Base-by-base conservation (phyloP, 2,888 invertebrate species). In the Sialis lutaria region DNA sequence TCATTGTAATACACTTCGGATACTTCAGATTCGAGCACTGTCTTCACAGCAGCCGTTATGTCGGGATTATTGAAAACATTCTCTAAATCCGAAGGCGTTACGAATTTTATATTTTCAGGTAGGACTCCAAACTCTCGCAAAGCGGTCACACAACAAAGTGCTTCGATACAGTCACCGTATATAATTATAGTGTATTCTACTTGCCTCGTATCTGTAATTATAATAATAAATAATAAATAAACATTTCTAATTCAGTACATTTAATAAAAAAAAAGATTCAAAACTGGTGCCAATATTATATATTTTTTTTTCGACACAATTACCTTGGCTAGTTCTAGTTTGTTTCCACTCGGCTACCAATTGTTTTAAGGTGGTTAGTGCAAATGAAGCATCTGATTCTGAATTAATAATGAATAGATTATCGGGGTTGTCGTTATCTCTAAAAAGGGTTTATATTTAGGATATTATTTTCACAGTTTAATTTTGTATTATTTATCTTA, bases 131-230 rank as follows among this genome's bases (percentile, higher is more conserved):
- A 64, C 33, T 74, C 70, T 8, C 82, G 54, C 33, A 87, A 63
- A 0, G 76, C 73, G 12, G 74, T 69, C 6, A 86, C 55, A 54
- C 82, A 79, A 53, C 77, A 74, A 55, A 77, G 80, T 0, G 78
- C 73, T 53, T 81, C 72, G 43, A 84, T 60, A 33, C 70, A 71
- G 12, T 71, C 66, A 0, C 87, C 86, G 56, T 85, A 84, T 1
- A 87, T 73, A 2, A 86, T 60, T 6, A 79, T 57, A 50, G 60
- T 64, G 47, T 59, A 70, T 71, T 53, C 7, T 63, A 22, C 22
- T 22, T 22, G 22, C 22, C 4, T 22, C 22, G 22, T 22, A 22
- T 22, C 22, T 22, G 22, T n/a, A n/a, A n/a, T n/a, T n/a, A n/a
- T n/a, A n/a, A n/a, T n/a, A n/a, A n/a, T n/a, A n/a, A n/a, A n/a